A percentile compares a stretch with the other conserved stretches of the same genome.
Evolutionary conservation across 2,888 invertebrate genomes (phyloP).

Genomic region (Rhagonycha lutea): DNA sequence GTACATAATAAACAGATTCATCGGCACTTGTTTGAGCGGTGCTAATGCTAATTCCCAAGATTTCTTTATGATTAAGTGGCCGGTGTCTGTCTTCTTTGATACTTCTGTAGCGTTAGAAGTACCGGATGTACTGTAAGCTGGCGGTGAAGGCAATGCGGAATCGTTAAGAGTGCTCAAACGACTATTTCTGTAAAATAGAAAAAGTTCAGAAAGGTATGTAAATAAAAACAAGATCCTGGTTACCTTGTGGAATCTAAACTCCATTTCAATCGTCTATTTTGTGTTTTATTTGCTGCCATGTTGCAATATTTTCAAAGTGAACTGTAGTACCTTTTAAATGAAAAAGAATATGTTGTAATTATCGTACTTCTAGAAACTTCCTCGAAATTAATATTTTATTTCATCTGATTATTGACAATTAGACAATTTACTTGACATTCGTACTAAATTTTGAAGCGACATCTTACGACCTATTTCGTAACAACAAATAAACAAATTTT

Average conservation of each 20-base stretch:
- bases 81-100: slow-evolving; percentile 80
- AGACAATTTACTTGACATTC: not conserved
- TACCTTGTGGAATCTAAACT: slow-evolving; percentile 50
- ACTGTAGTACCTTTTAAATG: not conserved
- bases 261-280: slow-evolving; percentile 49
- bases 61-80: slow-evolving; percentile 87
- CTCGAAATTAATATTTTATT: not conserved
- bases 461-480: not conserved
- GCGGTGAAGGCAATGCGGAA: slow-evolving; percentile 69
- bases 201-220: not conserved
- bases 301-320: not conserved
- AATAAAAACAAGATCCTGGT: slow-evolving; percentile 3
- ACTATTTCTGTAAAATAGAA: slow-evolving; percentile 12
- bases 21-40: slow-evolving; percentile 94
- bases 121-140: slow-evolving; percentile 79
- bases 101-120: slow-evolving; percentile 76
- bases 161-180: slow-evolving; percentile 18
- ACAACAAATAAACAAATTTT: not conserved
- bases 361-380: not conserved
- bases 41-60: slow-evolving; percentile 96
- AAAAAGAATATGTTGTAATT: not conserved
- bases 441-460: not conserved
- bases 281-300: slow-evolving; percentile 21
- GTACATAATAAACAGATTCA: slow-evolving; percentile 99
- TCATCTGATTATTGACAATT: not conserved